These are phyloP conservation scores for Littorina saxatilis DNA, from an alignment of 1,140 invertebrate species.

Conservation along the genomic window DNA sequence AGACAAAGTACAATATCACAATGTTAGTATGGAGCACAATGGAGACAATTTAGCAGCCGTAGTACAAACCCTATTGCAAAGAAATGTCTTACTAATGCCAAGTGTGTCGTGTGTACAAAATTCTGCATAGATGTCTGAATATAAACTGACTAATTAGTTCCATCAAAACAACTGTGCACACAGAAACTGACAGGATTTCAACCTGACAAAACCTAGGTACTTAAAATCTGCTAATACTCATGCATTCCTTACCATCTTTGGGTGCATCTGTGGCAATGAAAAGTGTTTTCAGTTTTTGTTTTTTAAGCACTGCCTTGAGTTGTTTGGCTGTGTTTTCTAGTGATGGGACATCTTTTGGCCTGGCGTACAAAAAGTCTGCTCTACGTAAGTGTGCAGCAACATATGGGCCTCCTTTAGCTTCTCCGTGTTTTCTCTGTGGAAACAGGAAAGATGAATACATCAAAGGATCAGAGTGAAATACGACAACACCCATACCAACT, in stretches of 20 bases:
- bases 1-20: no score
- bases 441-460: no score
- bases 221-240: neutral
- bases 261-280: conserved; percentile 91
- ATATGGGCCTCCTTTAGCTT: conserved; percentile 84
- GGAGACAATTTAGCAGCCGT: no score
- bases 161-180: neutral
- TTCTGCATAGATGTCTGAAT: no score
- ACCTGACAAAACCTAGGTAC: neutral
- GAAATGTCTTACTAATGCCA: no score
- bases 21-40: no score
- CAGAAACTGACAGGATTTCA: neutral
- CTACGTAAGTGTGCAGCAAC: conserved; percentile 89
- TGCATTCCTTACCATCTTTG: conserved; percentile 62
- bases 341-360: conserved; percentile 83
- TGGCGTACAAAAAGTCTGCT: conserved; percentile 86
- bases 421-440: conserved; percentile 65
- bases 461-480: no score
- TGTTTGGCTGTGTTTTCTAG: conserved; percentile 84
- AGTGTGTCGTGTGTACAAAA: no score
- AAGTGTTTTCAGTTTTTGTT: conserved; percentile 80
- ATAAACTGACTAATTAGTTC: no score
- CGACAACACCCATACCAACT: no score
- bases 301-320: conserved; percentile 80
- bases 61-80: no score